These are phyloP conservation scores for Pantherophis vulpinus DNA, from an alignment of 2,797 vertebrate species.

Conservation along the genomic window DNA sequence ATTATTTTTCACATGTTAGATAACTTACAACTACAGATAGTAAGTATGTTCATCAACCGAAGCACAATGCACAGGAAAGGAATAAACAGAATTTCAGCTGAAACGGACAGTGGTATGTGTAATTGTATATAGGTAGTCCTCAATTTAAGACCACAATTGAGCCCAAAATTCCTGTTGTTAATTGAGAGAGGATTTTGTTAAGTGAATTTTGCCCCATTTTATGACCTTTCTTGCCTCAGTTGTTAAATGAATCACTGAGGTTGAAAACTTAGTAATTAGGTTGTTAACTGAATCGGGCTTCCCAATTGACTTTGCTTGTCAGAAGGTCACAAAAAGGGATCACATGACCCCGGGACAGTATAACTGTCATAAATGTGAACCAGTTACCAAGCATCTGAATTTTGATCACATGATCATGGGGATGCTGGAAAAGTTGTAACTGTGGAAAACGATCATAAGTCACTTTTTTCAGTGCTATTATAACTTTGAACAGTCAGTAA, in stretches of 20 bases:
- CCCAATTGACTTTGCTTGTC: background rate
- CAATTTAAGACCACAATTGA: background rate
- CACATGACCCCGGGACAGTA: background rate
- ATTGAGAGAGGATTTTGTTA: background rate
- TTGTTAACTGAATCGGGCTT: background rate
- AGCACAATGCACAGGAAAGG: constrained; percentile 33
- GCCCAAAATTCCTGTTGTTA: background rate
- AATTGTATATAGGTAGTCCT: background rate
- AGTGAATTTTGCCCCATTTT: background rate
- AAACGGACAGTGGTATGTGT: background rate
- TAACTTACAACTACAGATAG: constrained; percentile 3
- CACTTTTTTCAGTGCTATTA: background rate
- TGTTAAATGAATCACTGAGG: background rate
- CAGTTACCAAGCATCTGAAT: background rate
- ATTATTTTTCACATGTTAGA: constrained; percentile 19
- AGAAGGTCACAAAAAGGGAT: background rate
- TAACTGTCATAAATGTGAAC: background rate
- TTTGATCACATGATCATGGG: background rate
- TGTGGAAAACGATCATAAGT: background rate
- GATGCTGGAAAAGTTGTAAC: background rate
- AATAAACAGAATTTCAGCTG: constrained; percentile 1
- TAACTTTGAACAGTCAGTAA: background rate
- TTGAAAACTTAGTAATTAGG: background rate
- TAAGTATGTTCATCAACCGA: background rate
- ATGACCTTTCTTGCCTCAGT: background rate